Evolutionary conservation across 1,140 invertebrate species (phyloP).

Genomic region (Popillia japonica): DNA sequence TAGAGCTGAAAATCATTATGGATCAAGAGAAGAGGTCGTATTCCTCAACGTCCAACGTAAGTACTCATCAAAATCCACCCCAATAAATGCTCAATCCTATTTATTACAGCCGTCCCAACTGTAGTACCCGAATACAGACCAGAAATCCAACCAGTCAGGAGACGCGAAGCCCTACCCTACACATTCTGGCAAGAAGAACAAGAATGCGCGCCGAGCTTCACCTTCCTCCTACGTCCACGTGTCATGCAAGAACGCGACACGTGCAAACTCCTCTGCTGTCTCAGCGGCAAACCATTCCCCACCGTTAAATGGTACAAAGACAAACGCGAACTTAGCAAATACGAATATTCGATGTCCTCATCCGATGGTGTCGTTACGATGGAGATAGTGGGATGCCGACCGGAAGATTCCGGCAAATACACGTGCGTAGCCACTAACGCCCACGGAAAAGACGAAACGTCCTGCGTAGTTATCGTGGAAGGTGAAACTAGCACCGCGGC

Average conservation of each 20-base stretch:
- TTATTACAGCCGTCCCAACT: slow-evolving; percentile 76
- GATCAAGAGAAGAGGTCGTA: slow-evolving; percentile 93
- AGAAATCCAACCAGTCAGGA: slow-evolving; percentile 74
- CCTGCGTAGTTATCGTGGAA: slow-evolving; percentile 96
- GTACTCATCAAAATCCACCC: slow-evolving; percentile 55
- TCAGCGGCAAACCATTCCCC: slow-evolving; percentile 92
- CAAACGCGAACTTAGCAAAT: slow-evolving; percentile 86
- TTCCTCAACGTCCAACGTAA: slow-evolving; percentile 97
- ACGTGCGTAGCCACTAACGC: slow-evolving; percentile 90
- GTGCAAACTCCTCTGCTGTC: slow-evolving; percentile 96
- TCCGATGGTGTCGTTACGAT: slow-evolving; percentile 94
- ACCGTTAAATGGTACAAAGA: slow-evolving; percentile 95
- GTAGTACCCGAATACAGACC: slow-evolving; percentile 80
- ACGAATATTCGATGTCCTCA: slow-evolving; percentile 88
- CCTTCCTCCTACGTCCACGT: slow-evolving; percentile 95
- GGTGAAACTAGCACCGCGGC: slow-evolving; percentile 82
- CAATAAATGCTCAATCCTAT: slow-evolving; percentile 19
- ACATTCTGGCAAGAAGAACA: slow-evolving; percentile 89
- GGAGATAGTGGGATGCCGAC: slow-evolving; percentile 94
- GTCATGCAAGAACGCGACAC: slow-evolving; percentile 95
- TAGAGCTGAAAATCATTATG: slow-evolving; percentile 97
- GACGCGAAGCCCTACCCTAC: slow-evolving; percentile 82
- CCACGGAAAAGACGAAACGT: slow-evolving; percentile 93
- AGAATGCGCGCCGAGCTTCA: slow-evolving; percentile 92
- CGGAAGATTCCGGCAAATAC: slow-evolving; percentile 96